Percentiles rank a stretch among this genome's conserved stretches.
These are phyloP conservation scores for Corynorhinus townsendii DNA, from an alignment of 2,113 vertebrate genomes.

Conservation along the genomic window DNA sequence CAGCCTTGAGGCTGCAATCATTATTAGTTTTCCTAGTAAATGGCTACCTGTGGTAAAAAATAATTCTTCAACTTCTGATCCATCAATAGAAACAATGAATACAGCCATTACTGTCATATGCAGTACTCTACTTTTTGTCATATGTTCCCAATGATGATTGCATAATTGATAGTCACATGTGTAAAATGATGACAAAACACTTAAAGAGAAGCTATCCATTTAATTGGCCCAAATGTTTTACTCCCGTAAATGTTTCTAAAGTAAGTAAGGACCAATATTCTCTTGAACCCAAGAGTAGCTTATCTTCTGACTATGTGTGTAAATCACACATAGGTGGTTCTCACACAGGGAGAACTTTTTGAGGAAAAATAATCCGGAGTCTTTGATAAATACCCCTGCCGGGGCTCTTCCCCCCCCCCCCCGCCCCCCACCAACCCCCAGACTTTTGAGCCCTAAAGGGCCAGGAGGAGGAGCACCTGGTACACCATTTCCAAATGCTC, in stretches of 20 bases:
- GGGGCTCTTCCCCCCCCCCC: neutral
- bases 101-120: neutral
- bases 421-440: neutral
- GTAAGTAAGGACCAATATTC: neutral
- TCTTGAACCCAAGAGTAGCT: neutral
- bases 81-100: neutral
- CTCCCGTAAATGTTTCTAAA: neutral
- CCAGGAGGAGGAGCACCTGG: neutral
- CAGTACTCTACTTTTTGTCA: neutral
- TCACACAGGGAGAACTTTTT: neutral
- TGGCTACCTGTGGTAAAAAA: neutral
- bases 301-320: neutral
- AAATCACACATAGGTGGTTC: neutral
- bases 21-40: neutral
- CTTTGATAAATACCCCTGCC: neutral
- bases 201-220: neutral
- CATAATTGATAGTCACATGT: slow-evolving; percentile 1
- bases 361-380: neutral
- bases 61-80: neutral
- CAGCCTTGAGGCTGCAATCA: neutral
- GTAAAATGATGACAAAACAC: neutral
- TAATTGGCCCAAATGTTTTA: neutral
- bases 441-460: neutral
- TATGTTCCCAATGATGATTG: neutral
- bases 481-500: neutral